These are phyloP conservation scores for Nanorana parkeri DNA, from an alignment of 2,113 vertebrate genomes.

Conservation along the genomic window DNA sequence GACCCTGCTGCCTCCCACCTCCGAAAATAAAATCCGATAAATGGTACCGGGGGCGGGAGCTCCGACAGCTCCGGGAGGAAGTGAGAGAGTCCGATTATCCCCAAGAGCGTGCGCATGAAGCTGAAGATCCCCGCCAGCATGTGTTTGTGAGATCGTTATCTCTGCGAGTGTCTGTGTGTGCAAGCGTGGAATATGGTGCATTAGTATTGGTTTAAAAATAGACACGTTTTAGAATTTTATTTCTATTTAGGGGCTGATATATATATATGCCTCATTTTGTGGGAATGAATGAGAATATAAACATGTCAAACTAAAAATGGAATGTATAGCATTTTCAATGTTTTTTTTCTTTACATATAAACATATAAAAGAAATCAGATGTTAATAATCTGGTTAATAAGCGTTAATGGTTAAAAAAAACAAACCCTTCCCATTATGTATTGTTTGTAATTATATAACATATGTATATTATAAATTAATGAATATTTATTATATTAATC, in stretches of 20 bases:
- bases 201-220: slow-evolving; percentile 21
- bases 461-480: no score
- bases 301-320: no score
- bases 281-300: no score
- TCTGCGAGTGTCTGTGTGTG: slow-evolving; percentile 12
- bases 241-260: background rate
- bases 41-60: slow-evolving; percentile 53
- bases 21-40: slow-evolving; percentile 69
- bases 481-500: no score
- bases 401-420: no score
- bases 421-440: no score
- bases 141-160: slow-evolving; percentile 32
- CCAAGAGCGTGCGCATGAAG: slow-evolving; percentile 36
- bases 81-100: slow-evolving; percentile 45
- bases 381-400: no score
- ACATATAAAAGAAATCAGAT: no score
- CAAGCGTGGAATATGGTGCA: background rate
- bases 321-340: no score
- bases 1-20: slow-evolving; percentile 61
- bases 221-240: background rate
- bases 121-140: slow-evolving; percentile 36
- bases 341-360: no score
- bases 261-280: background rate
- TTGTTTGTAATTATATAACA: no score
- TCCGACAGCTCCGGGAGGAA: slow-evolving; percentile 48